phyloP scores from a whole-genome alignment of 2,797 vertebrate species.

The Hapalemur alaotrensis region DNA sequence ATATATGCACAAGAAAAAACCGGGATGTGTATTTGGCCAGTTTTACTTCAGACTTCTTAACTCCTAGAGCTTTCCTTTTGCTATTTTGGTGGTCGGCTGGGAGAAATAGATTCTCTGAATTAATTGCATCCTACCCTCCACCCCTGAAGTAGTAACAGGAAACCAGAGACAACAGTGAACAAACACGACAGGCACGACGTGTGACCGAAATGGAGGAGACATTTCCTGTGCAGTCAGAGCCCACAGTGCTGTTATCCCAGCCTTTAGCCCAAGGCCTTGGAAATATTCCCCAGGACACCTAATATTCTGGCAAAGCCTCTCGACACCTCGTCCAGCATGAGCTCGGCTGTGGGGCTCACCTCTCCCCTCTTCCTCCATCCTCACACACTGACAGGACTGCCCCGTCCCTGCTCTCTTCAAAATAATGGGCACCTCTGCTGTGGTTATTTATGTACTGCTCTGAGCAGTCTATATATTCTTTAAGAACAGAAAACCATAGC shows the following conservation, averaged over 20 bases:
- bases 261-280: neutral
- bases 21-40: neutral
- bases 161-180: neutral
- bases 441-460: neutral
- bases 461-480: neutral
- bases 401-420: neutral
- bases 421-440: neutral
- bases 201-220: neutral
- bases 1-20: neutral
- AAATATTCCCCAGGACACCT: neutral
- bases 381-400: neutral
- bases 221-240: neutral
- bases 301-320: neutral
- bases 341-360: neutral
- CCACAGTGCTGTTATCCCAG: neutral
- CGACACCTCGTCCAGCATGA: too few relatives aligned
- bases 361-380: neutral
- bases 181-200: fast-evolving
- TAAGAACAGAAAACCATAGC: neutral
- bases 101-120: neutral
- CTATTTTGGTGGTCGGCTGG: neutral
- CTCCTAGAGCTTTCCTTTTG: neutral
- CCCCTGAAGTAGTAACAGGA: neutral
- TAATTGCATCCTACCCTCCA: too few relatives aligned
- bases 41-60: neutral